Base-by-base conservation (phyloP, 2,113 vertebrate species). In the Nannospalax galili region DNA sequence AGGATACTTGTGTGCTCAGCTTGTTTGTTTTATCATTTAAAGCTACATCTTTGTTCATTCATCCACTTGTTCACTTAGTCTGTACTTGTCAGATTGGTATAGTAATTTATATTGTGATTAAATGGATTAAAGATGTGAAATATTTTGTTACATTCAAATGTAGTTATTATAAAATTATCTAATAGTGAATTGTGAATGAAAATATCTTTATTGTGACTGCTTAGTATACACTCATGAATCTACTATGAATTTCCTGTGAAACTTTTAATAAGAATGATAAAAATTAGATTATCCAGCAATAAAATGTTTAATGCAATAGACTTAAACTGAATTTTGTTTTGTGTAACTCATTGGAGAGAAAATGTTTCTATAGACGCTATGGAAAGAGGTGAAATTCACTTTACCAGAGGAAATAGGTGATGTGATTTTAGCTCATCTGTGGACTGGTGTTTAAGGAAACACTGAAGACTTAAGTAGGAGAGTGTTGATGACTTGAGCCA, bases 161-260 rank as follows among this genome's bases (percentile, higher is more conserved):
- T 56, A 92, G 12, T 89, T 95, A 94, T 87, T 82, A 95, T 96
- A 65, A 90, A 32, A 88, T 90, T 96, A 32, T 96, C 30, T 90
- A 77, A 42, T 85, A 88, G 12, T 84, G n/a, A 67, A 45, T 90
- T 82, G 35, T 69, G 45, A 92, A 84, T 92, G 84, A 91, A 95
- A 75, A 42, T 93, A 84, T 56, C 73, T 88, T 52, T 93, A 52
- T 12, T 84, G 26, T 91, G 64, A 85, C 35, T 88, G 45, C 35
- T 91, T 85, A 84, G 52, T 84, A 52, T 79, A 86, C 69, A 67
- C 84, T 94, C 26, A 45, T 72, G n/a, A 88, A 67, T 88, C 26
- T 73, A 64, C 77, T 72, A 67, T 87, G 82, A 92, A 87, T 91
- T 95, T 95, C 90, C 10, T 94, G n/a, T 95, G 58, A 90, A 87